Evolutionary conservation across 2,113 vertebrate species (phyloP), one percentile per base, ranked within the genome.

Genomic region (Monarcha castaneiventris): DNA sequence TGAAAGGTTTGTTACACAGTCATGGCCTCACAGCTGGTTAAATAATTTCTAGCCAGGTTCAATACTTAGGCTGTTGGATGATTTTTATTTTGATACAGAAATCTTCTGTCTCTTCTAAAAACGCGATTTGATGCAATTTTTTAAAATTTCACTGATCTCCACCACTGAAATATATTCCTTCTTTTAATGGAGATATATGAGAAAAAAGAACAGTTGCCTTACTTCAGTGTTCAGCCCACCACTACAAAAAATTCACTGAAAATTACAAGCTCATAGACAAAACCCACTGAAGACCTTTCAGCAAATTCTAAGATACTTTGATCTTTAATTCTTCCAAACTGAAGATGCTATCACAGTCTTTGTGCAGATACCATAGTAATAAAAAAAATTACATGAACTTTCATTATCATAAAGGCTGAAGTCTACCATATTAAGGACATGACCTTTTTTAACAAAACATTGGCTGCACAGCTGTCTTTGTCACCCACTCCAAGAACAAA

Each of bases 241-340:
- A n/a, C 11, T 19, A 19, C 23, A 84, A 72, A 41, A 51, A 85
- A 88, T 55, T 75, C 84, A 75, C 33, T 62, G 51, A 92, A 97
- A 96, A 94, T 81, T 29, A 78, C 63, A 59, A 95, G 76, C 41
- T 18, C 37, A 59, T 54, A 93, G 76, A 87, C 54, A 91, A 96
- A 97, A 89, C n/a, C 69, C 87, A 89, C 37, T 63, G 43, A 69
- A 91, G 89, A 67, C 41, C 37, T 93, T 94, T 87, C 95, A 96
- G 71, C 26, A 73, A 87, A 79, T 68, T 75, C 30, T 52, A 44
- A 84, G 33, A 35, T 19, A 27, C 26, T 85, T 74, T 75, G 59
- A 55, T 44, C 30, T 59, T 68, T 51, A 59, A 44, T 67, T 92
- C 43, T 72, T 94, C 46, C 46, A 75, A 62, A 35, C 19, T 32